phyloP scores from a whole-genome alignment of 2,888 invertebrate species.

The Drosophila meridiana region DNA sequence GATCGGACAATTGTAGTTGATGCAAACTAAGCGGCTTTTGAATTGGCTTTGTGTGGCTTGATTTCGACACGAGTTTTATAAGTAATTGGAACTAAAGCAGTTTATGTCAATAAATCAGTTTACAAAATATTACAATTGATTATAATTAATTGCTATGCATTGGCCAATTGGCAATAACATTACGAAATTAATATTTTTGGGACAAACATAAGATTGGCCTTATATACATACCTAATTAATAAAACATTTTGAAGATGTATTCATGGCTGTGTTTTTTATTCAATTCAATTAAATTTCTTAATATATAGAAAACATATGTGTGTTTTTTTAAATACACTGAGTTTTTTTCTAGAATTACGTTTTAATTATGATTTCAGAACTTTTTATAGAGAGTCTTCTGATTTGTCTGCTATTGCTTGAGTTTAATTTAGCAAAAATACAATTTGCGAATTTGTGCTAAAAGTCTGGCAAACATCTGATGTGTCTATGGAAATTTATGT shows the following conservation, averaged over 20 bases:
- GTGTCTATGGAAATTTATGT: not conserved
- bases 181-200: no score
- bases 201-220: no score
- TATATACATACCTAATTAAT: not conserved
- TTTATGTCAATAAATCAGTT: conserved; percentile 50
- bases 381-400: not conserved
- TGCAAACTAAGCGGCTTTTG: conserved; percentile 48
- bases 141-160: conserved; percentile 20
- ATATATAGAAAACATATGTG: not conserved
- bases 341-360: not conserved
- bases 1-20: conserved; percentile 18
- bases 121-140: conserved; percentile 41
- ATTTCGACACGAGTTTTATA: conserved; percentile 40
- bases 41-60: conserved; percentile 39
- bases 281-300: not conserved
- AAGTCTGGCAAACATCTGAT: conserved; percentile 21
- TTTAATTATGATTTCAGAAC: not conserved
- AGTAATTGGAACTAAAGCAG: conserved; percentile 54
- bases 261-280: not conserved
- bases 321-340: not conserved
- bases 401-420: not conserved
- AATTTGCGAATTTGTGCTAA: not conserved
- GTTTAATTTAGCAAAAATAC: conserved; percentile 1
- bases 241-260: not conserved
- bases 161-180: conserved; percentile 5